These are phyloP conservation scores for Cydia strobilella DNA, from an alignment of 1,140 invertebrate species.

Conservation along the genomic window DNA sequence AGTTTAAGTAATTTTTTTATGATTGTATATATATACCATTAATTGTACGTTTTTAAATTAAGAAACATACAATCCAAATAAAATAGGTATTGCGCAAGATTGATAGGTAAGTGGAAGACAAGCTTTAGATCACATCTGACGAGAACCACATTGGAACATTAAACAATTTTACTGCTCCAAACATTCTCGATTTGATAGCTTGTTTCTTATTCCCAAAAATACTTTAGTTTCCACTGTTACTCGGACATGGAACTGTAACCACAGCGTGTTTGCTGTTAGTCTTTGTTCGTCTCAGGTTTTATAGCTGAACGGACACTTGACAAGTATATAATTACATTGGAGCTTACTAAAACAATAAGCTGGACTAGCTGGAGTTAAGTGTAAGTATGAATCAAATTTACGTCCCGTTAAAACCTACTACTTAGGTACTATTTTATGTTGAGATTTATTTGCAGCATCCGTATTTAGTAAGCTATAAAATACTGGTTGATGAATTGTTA, in stretches of 20 bases:
- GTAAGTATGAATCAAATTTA: neutral
- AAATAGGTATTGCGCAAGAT: neutral
- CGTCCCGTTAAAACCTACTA: neutral
- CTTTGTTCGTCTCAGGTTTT: slow-evolving; percentile 16
- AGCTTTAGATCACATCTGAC: slow-evolving; percentile 51
- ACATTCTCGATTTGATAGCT: slow-evolving; percentile 51
- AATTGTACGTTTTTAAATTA: too few relatives aligned
- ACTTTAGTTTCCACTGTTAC: slow-evolving; percentile 35
- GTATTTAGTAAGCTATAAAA: neutral
- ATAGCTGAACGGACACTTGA: slow-evolving; percentile 30
- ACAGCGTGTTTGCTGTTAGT: neutral
- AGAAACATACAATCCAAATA: too few relatives aligned
- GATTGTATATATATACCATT: too few relatives aligned
- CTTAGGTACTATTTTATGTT: neutral
- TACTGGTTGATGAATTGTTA: neutral
- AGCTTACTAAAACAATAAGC: slow-evolving; percentile 8
- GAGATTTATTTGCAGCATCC: neutral
- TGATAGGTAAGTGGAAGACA: neutral
- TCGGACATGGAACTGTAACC: slow-evolving; percentile 20
- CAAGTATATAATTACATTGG: neutral
- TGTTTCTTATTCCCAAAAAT: slow-evolving; percentile 33
- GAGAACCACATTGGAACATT: slow-evolving; percentile 66
- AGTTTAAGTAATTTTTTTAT: too few relatives aligned
- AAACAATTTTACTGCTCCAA: slow-evolving; percentile 66
- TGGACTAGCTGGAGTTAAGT: neutral